These are phyloP conservation scores for Etheostoma cragini DNA, from an alignment of 2,113 vertebrate genomes.

Conservation along the genomic window DNA sequence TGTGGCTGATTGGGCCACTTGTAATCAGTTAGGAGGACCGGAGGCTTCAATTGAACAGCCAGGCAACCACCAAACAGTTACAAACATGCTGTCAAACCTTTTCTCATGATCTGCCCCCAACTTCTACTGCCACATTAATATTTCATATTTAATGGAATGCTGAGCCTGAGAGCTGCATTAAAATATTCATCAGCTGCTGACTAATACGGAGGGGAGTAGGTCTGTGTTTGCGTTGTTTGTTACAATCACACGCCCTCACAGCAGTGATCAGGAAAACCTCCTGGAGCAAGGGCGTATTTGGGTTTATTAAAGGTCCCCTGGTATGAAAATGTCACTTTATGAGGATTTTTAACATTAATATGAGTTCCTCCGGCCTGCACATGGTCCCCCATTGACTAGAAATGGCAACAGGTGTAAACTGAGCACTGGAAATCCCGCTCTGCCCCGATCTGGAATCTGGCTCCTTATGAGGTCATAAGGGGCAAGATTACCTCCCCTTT, in stretches of 20 bases:
- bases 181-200: conserved; percentile 61
- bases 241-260: conserved; percentile 4
- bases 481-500: no score
- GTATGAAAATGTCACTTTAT: no score
- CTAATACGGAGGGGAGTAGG: neutral
- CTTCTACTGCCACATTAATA: conserved; percentile 51
- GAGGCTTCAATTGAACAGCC: neutral
- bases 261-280: conserved; percentile 12
- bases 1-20: neutral
- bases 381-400: no score
- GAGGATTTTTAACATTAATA: no score
- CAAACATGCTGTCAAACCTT: conserved; percentile 38
- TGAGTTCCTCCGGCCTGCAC: no score
- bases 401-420: no score
- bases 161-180: conserved; percentile 35
- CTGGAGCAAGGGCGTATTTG: neutral
- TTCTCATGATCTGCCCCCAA: conserved; percentile 14
- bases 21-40: neutral
- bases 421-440: no score
- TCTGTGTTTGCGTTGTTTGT: conserved; percentile 9
- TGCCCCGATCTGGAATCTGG: no score
- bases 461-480: no score
- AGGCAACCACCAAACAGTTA: neutral
- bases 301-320: neutral
- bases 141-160: conserved; percentile 51